These are phyloP conservation scores for Drosophila melanogaster DNA, from an alignment of 1,140 invertebrate genomes.

Conservation along the genomic window Release_6_plus_ISO1_MT NC_004354.4:22464001-22464500, in stretches of 20 bases:
- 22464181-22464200: constrained; percentile 13
- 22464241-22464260: constrained; percentile 1
- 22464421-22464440: constrained; percentile 35
- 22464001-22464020: neutral
- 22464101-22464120: constrained; percentile 73
- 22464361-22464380: constrained; percentile 9
- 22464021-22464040: constrained; percentile 4
- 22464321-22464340: constrained; percentile 34
- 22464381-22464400: constrained; percentile 29
- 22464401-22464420: constrained; percentile 21
- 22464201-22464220: constrained; percentile 42
- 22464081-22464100: constrained; percentile 76
- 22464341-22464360: constrained; percentile 5
- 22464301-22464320: constrained; percentile 40
- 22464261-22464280: constrained; percentile 71
- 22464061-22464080: constrained; percentile 66
- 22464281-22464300: constrained; percentile 71
- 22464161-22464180: constrained; percentile 44
- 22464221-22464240: constrained; percentile 54
- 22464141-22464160: constrained; percentile 81
- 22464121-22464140: constrained; percentile 78
- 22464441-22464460: constrained; percentile 54
- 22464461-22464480: constrained; percentile 1
- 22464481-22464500: constrained; percentile 17
- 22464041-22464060: neutral